Percentiles rank a stretch among this genome's conserved stretches.
These are phyloP conservation scores for Protonemura montana DNA, from an alignment of 2,888 invertebrate species.

Conservation along the genomic window DNA sequence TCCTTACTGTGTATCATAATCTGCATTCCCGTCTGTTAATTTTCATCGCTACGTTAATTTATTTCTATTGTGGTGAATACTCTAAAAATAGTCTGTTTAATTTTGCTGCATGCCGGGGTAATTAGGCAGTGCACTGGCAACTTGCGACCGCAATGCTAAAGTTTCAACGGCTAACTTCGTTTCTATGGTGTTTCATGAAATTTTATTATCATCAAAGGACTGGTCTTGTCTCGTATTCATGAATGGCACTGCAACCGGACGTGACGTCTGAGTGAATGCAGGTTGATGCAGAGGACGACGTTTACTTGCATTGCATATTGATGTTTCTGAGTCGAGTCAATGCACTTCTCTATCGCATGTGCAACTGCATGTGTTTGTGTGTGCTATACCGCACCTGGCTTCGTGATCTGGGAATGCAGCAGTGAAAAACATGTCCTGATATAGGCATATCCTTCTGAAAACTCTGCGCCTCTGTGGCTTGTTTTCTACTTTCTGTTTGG, in stretches of 20 bases:
- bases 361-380: background rate
- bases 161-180: background rate
- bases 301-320: conserved; percentile 23
- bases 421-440: background rate
- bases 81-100: background rate
- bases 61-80: background rate
- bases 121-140: background rate
- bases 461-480: background rate
- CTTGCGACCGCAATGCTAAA: background rate
- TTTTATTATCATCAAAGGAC: background rate
- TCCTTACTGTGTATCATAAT: background rate
- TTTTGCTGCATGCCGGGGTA: background rate
- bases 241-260: conserved; percentile 3
- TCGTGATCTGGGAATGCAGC: background rate
- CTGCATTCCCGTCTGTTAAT: background rate
- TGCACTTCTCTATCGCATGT: conserved; percentile 1
- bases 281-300: background rate
- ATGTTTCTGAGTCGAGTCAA: background rate
- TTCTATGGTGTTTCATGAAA: background rate
- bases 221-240: conserved; percentile 7
- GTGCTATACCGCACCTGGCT: background rate
- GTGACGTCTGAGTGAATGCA: background rate
- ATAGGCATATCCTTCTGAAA: background rate
- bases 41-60: background rate
- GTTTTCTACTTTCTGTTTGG: background rate